Evolutionary conservation across 53 echinoderm and acorn worm genomes (phyloP).

Genomic region (Echinometra lucunter): DNA sequence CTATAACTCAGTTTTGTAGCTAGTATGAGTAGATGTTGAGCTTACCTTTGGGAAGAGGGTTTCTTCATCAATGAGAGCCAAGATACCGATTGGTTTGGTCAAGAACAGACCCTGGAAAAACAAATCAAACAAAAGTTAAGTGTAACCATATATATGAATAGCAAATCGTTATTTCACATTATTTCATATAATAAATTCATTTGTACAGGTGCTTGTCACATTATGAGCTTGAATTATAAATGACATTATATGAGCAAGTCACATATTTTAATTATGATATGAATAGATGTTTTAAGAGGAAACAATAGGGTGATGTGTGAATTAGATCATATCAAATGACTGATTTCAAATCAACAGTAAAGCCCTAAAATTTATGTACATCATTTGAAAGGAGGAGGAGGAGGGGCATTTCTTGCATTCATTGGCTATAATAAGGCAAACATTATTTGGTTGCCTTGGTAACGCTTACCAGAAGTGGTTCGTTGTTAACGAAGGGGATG

Average conservation of each 20-base stretch:
- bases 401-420: neutral
- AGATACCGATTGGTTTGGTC: conserved; percentile 93
- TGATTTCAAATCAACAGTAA: too few relatives aligned
- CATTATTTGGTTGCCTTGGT: neutral
- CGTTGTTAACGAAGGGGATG: conserved; percentile 98
- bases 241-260: neutral
- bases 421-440: neutral
- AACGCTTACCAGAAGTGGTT: conserved; percentile 91
- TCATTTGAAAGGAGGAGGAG: neutral
- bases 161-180: neutral
- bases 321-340: too few relatives aligned
- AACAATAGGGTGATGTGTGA: too few relatives aligned
- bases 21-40: too few relatives aligned
- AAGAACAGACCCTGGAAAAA: conserved; percentile 86
- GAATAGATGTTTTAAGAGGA: too few relatives aligned
- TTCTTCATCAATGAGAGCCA: conserved; percentile 97
- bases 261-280: too few relatives aligned
- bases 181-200: neutral
- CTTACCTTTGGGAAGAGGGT: conserved; percentile 94
- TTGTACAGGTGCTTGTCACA: neutral
- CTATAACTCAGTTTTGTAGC: neutral
- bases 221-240: neutral
- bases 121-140: neutral
- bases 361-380: neutral
- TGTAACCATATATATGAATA: neutral